These are phyloP conservation scores for Forbesichthys papilliferus DNA, from an alignment of 2,113 vertebrate species.

Conservation along the genomic window DNA sequence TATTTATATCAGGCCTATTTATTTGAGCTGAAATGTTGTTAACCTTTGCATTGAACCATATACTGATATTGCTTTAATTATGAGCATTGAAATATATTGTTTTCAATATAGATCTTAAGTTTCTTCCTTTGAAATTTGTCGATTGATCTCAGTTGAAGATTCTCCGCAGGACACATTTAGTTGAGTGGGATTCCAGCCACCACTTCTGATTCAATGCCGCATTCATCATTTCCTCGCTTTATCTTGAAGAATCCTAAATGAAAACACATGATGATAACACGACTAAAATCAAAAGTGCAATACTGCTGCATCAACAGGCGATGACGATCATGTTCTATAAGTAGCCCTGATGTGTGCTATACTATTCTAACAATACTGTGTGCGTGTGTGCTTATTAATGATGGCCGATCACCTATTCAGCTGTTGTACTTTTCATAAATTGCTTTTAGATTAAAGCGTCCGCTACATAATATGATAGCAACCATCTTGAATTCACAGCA, in stretches of 20 bases:
- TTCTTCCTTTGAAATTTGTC: neutral
- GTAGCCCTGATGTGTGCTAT: neutral
- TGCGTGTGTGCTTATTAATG: too few species aligned
- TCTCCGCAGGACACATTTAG: slow-evolving; percentile 24
- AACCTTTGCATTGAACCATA: neutral
- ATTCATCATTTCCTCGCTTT: slow-evolving; percentile 86
- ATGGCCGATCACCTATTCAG: too few species aligned
- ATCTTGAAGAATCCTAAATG: slow-evolving; percentile 89
- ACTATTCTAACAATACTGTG: too few species aligned
- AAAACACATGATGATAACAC: neutral
- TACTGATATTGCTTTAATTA: neutral
- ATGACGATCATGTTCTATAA: neutral
- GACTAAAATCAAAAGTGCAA: neutral
- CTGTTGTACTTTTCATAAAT: too few species aligned
- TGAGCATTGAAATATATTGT: neutral
- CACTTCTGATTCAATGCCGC: slow-evolving; percentile 87
- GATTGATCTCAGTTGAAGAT: neutral
- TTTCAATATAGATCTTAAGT: neutral
- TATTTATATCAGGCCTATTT: too few species aligned
- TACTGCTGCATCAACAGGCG: neutral
- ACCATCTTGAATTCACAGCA: too few species aligned
- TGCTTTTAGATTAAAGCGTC: too few species aligned
- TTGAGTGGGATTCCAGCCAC: slow-evolving; percentile 84
- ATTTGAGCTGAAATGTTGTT: too few species aligned
- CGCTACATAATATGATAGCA: too few species aligned